Evolutionary conservation across 2,888 invertebrate species (phyloP), one percentile per base, ranked within the genome.

Genomic region (Acanthosoma haemorrhoidale): DNA sequence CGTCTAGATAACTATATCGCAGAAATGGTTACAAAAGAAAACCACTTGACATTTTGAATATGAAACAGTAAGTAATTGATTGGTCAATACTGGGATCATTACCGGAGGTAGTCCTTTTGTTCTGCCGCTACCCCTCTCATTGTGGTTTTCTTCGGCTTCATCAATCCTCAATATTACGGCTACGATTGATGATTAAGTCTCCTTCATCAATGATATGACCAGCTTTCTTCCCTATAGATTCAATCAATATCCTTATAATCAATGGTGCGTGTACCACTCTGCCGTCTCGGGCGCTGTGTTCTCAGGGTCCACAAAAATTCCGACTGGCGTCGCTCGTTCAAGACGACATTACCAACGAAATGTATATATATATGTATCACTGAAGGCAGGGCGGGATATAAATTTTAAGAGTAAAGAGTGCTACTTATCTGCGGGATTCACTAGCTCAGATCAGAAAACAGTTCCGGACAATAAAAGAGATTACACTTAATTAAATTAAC

Each of bases 51-150:
- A 25, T 8, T 25, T 25, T 51, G 51, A 51, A 51, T 51, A 51
- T 51, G 51, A 51, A 51, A 25, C 4, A 51, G 51, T 51, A n/a
- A n/a, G n/a, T n/a, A 25, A 51, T 51, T 51, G 51, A 51, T 51
- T 51, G 25, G 51, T n/a, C 51, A 29, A 51, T 51, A 25, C 51
- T 5, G 4, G 25, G n/a, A 51, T 51, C 51, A 51, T 51, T 51
- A 51, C 13, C 51, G 25, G 25, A 25, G n/a, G n/a, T n/a, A n/a
- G n/a, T 2, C 3, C 51, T 25, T 51, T 51, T 51, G 51, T 51
- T 51, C 51, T 51, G 51, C 51, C 51, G 51, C 51, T n/a, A n/a
- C n/a, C n/a, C n/a, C n/a, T n/a, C n/a, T 51, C 51, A 25, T 51
- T 51, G 51, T 51, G n/a, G 25, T 51, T 21, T 21, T 21, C 21